These are phyloP conservation scores for Sogatella furcifera DNA, from an alignment of 1,140 invertebrate genomes.

Conservation along the genomic window DNA sequence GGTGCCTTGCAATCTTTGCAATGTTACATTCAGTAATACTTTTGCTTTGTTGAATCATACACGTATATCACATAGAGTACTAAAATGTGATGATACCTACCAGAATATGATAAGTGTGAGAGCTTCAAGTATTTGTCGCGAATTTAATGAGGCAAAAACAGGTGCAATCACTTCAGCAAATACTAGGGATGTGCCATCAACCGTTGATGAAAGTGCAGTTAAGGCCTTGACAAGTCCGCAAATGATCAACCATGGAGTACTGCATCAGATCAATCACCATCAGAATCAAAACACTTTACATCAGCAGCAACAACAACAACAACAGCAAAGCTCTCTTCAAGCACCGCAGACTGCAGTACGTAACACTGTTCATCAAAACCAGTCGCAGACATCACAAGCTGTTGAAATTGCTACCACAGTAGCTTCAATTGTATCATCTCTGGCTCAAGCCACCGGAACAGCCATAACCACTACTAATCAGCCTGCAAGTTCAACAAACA, in stretches of 20 bases:
- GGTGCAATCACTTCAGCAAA: not conserved
- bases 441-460: conserved; percentile 10
- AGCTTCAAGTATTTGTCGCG: not conserved
- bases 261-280: not conserved
- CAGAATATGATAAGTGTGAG: too few species aligned
- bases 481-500: conserved; percentile 33
- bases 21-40: not conserved
- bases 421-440: conserved; percentile 33
- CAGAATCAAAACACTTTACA: not conserved
- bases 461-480: conserved; percentile 14
- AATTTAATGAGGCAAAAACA: conserved; percentile 1
- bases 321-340: not conserved
- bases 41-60: not conserved
- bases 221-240: too few species aligned
- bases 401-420: conserved; percentile 57
- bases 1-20: not conserved
- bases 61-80: not conserved
- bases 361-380: not conserved
- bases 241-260: too few species aligned
- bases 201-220: too few species aligned
- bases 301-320: conserved; percentile 8
- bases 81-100: not conserved
- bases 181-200: too few species aligned
- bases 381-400: conserved; percentile 37
- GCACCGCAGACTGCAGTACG: not conserved